Evolutionary conservation across 2,797 vertebrate species (phyloP), one percentile per base, ranked within the genome.

Genomic region (Pangasius larnaudii): DNA sequence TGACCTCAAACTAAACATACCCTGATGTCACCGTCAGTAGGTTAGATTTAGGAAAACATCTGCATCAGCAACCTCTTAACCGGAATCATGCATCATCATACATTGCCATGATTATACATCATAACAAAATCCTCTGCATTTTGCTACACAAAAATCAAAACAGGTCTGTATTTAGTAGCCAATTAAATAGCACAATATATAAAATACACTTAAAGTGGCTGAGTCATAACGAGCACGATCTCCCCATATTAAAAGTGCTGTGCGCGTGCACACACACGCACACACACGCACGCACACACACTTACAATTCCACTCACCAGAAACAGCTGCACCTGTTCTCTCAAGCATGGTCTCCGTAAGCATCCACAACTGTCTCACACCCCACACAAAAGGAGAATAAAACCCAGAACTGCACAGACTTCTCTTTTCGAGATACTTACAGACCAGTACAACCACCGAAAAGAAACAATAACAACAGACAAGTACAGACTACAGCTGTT

Each of bases 261-360:
- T 9, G 6, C 2, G 13, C 24, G 0, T 2, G 0, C 10, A 0
- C 24, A 3, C 46, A 1, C 27, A 33, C 75, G 19, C 49, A 30
- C 74, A 53, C 88, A 6, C 86, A 77, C 85, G 14, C 53, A 22
- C 77, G 74, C 36, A 36, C 71, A 53, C 30, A 67, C 49, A 74
- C 49, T 36, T 33, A 39, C 30, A 83, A 49, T 69, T 5, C 82
- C 89, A 95, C 95, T 96, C 95, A 97, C 96, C 96, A 86, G 81
- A 89, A 89, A 87, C 85, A 53, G 89, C 87, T 93, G 94, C 94
- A 93, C 93, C 94, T 92, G 94, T 87, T 88, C 92, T 94, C 93
- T 96, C 94, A 92, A 95, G 95, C 95, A 96, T 95, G 93, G 92
- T 89, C 91, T 93, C 93, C 80, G 85, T 89, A 19, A 87, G 88